These are phyloP conservation scores for Phrynocephalus versicolor DNA, from an alignment of 2,113 vertebrate species.

Conservation along the genomic window DNA sequence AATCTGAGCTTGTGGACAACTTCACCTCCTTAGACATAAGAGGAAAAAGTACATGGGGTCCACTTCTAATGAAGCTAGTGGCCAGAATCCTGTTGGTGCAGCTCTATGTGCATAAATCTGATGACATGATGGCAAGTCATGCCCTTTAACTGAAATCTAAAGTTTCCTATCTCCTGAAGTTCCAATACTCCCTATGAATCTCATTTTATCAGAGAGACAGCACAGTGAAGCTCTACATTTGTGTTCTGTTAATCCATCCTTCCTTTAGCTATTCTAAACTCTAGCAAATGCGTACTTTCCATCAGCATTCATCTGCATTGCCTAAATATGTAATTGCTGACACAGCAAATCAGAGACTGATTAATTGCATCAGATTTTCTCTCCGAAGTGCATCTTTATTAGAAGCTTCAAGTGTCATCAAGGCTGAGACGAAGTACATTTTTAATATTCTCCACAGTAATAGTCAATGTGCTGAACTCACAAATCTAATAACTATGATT, in stretches of 20 bases:
- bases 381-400: slow-evolving; percentile 67
- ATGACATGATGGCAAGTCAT: too few relatives aligned
- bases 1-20: too few relatives aligned
- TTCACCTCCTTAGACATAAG: too few relatives aligned
- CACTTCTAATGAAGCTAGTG: neutral
- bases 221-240: slow-evolving; percentile 42
- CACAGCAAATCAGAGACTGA: slow-evolving; percentile 58
- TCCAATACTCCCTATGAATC: too few relatives aligned
- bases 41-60: too few relatives aligned
- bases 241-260: slow-evolving; percentile 3
- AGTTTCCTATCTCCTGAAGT: too few relatives aligned
- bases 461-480: slow-evolving; percentile 71
- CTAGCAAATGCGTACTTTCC: slow-evolving; percentile 50
- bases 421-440: slow-evolving; percentile 61
- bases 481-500: slow-evolving; percentile 60
- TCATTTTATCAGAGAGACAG: slow-evolving; percentile 26
- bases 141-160: too few relatives aligned
- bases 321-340: slow-evolving; percentile 69
- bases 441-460: slow-evolving; percentile 60
- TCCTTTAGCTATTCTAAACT: slow-evolving; percentile 10
- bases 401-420: slow-evolving; percentile 58
- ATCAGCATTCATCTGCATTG: slow-evolving; percentile 62
- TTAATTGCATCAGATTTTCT: slow-evolving; percentile 75
- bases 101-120: too few relatives aligned
- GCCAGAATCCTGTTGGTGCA: neutral